Evolutionary conservation across 1,140 invertebrate species (phyloP), one percentile per base, ranked within the genome.

Genomic region (Drosophila nebulosa): DNA sequence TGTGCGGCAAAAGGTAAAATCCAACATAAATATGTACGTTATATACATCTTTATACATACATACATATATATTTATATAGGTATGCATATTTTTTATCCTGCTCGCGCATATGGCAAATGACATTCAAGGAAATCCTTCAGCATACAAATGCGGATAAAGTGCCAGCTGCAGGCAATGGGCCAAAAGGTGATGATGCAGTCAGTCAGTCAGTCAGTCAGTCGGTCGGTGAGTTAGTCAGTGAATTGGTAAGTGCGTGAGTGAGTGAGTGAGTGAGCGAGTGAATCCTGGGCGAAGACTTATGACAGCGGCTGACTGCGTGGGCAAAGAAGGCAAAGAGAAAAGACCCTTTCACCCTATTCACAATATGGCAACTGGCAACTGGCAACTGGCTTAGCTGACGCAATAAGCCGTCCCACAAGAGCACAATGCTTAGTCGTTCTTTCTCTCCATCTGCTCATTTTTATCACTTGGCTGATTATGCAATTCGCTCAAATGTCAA

Each of bases 41-140:
- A n/a, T n/a, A n/a, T n/a, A n/a, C n/a, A n/a, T n/a, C n/a, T n/a
- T n/a, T n/a, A n/a, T n/a, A n/a, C n/a, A n/a, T n/a, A n/a, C n/a
- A n/a, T n/a, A n/a, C n/a, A n/a, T n/a, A n/a, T n/a, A n/a, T n/a
- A n/a, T n/a, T n/a, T n/a, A n/a, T n/a, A n/a, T n/a, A 36, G 12
- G n/a, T 46, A 46, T 21, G 16, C 16, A 16, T 16, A 16, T 16
- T 30, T 53, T 9, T 30, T 14, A 16, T 30, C 21, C 16, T 35
- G 10, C 12, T 26, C 26, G 30, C 69, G 70, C 63, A 67, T 65
- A 60, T 78, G 73, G 79, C 79, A 68, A 75, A 79, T 79, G 79
- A 75, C 79, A 79, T 64, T 69, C 67, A 83, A 75, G 60, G 57
- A 84, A 79, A 84, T 75, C 55, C 63, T 26, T 55, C 30, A 52